Base-by-base conservation (phyloP, 1,140 invertebrate species). In the Cyphomyrmex costatus region DNA sequence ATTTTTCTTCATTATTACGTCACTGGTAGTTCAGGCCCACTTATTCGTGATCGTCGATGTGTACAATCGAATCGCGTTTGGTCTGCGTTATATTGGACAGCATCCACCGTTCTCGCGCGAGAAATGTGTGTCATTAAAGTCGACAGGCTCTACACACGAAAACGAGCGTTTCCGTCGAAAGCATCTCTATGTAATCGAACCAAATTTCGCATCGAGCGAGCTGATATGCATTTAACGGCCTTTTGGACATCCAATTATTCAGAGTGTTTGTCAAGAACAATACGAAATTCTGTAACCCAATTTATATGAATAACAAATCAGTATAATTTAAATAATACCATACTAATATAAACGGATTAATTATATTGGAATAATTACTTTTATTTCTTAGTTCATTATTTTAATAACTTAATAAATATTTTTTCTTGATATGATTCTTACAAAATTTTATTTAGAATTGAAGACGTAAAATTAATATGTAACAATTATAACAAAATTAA, bases 81-180 rank as follows among this genome's bases (percentile, higher is more conserved):
- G 68, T 42, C 61, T 61, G 53, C 36, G 53, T 21, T 83, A 74
- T 82, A 82, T 82, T 73, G 79, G 36, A 60, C 53, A 60, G 16
- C 51, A 8, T 4, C 36, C 33, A 58, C 16, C 16, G 56, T 60
- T 82, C 53, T 83, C 36, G 53, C 19, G 66, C 51, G 79, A 58
- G 79, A 83, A 83, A 83, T 74, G 53, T 46, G 68, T 60, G 79
- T 73, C 79, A 73, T 83, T 73, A 73, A 82, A 82, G 79, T 82
- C 79, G 66, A 82, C 66, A 58, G 19, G 65, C 19, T 24, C 24
- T 79, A 46, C 27, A 82, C 79, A n/a, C 24, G 53, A 82, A 82
- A 82, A 82, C 79, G 68, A 36, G 68, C 79, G 68, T 74, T 46
- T 73, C 51, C 56, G 42, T 82, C 79, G 66, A 73, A 82, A 82